phyloP scores from a whole-genome alignment of 64 coral and sea anemone species.

The Montipora efflorescens region DNA sequence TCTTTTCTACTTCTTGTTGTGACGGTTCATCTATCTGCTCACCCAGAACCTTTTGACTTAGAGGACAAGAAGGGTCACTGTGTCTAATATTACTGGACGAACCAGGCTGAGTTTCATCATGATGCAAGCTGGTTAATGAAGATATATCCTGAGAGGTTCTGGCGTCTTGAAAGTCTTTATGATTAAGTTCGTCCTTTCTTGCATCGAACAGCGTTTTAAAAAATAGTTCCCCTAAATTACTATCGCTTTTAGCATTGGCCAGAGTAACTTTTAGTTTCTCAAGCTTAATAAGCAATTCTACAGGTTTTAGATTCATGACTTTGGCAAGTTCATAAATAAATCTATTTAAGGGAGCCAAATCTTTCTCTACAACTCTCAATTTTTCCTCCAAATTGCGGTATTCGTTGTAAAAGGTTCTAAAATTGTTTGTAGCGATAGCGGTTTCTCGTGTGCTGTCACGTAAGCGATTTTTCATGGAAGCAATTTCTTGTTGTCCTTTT shows the following conservation, averaged over 20 bases:
- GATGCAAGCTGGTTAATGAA: background rate
- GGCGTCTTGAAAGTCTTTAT: background rate
- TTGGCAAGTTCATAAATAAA: constrained; percentile 8
- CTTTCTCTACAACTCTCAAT: background rate
- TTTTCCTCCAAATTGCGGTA: constrained; percentile 13
- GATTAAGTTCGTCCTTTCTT: background rate
- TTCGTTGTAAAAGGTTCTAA: constrained; percentile 17
- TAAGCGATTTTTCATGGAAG: background rate
- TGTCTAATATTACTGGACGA: background rate
- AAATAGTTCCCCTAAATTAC: constrained; percentile 6
- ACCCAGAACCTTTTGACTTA: constrained; percentile 8
- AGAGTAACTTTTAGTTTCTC: constrained; percentile 3
- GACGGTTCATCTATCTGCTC: background rate
- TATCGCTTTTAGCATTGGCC: background rate
- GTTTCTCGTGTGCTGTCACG: constrained; percentile 9
- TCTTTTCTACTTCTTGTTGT: background rate
- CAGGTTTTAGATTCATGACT: constrained; percentile 17
- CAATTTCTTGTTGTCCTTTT: background rate
- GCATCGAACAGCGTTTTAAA: background rate
- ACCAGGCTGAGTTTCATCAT: background rate
- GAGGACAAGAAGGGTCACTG: constrained; percentile 10
- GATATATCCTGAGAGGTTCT: background rate
- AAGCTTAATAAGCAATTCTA: constrained; percentile 14
- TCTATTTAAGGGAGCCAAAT: background rate
- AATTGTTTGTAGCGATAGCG: background rate